These are phyloP conservation scores for Molothrus aeneus DNA, from an alignment of 2,797 vertebrate species.

Conservation along the genomic window DNA sequence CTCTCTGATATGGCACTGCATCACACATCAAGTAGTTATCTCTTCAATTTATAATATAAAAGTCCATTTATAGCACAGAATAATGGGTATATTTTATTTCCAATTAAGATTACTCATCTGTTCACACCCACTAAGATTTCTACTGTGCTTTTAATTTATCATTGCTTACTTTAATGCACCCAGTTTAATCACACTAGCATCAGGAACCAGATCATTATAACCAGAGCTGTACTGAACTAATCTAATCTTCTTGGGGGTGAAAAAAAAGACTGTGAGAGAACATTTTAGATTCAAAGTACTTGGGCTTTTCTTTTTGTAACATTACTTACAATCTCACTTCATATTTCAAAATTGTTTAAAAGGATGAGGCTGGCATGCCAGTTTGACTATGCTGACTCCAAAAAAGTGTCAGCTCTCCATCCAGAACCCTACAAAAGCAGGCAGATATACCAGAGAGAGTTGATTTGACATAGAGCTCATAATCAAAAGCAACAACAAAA, in stretches of 20 bases:
- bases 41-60: slow-evolving; percentile 57
- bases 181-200: slow-evolving; percentile 64
- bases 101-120: slow-evolving; percentile 76
- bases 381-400: not conserved
- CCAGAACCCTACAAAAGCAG: not conserved
- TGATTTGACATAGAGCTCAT: not conserved
- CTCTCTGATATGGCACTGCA: slow-evolving; percentile 8
- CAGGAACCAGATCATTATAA: slow-evolving; percentile 65
- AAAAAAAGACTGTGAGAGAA: not conserved
- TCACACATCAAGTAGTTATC: slow-evolving; percentile 44
- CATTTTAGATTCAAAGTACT: not conserved
- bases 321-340: not conserved
- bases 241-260: not conserved
- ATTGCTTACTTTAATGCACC: slow-evolving; percentile 65
- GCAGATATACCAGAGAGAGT: not conserved
- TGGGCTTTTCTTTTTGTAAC: not conserved
- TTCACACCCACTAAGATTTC: slow-evolving; percentile 68
- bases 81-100: slow-evolving; percentile 73
- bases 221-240: slow-evolving; percentile 52
- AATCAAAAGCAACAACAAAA: not conserved
- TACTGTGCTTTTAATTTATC: slow-evolving; percentile 73
- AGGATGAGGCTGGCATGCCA: not conserved
- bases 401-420: not conserved
- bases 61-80: slow-evolving; percentile 68
- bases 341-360: not conserved